A percentile compares a stretch with the other conserved stretches of the same genome.
These are phyloP conservation scores for Hippocampus mohnikei DNA, from an alignment of 2,113 vertebrate species.

Conservation along the genomic window DNA sequence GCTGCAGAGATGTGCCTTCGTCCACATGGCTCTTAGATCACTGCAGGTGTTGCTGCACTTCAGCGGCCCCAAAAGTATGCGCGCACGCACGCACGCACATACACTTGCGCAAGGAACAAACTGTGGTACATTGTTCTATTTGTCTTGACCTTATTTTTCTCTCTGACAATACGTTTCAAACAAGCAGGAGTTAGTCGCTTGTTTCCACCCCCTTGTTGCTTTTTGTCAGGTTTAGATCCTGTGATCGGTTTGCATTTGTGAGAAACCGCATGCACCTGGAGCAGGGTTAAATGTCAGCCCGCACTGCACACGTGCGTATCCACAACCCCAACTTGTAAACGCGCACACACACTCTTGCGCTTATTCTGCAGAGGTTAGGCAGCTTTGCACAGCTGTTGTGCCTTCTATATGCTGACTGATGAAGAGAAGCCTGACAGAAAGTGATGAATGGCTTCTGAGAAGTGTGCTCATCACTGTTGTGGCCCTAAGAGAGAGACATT, in stretches of 20 bases:
- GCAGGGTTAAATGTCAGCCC: slow-evolving; percentile 84
- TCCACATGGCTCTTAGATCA: slow-evolving; percentile 37
- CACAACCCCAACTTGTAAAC: slow-evolving; percentile 27
- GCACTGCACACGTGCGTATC: slow-evolving; percentile 38
- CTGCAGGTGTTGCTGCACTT: slow-evolving; percentile 49
- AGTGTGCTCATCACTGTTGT: slow-evolving; percentile 20
- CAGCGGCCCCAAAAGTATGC: slow-evolving; percentile 16
- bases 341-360: slow-evolving; percentile 14
- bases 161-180: slow-evolving; percentile 23
- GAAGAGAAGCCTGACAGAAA: slow-evolving; percentile 35
- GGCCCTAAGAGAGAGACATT: slow-evolving; percentile 13
- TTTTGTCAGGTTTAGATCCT: slow-evolving; percentile 74
- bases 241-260: slow-evolving; percentile 83
- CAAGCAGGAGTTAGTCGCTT: slow-evolving; percentile 24
- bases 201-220: slow-evolving; percentile 46
- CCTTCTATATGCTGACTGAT: slow-evolving; percentile 41
- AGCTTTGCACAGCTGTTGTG: slow-evolving; percentile 51
- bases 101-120: slow-evolving; percentile 15
- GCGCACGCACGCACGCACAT: neutral
- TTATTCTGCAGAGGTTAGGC: slow-evolving; percentile 28
- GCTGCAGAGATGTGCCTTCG: slow-evolving; percentile 19
- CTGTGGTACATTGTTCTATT: slow-evolving; percentile 22
- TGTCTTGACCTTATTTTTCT: slow-evolving; percentile 53
- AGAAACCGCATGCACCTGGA: slow-evolving; percentile 90
- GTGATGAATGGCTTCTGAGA: slow-evolving; percentile 19